A percentile compares a stretch with the other conserved stretches of the same genome.
phyloP scores from a whole-genome alignment of 1,140 invertebrate genomes.

The Hyles euphorbiae region DNA sequence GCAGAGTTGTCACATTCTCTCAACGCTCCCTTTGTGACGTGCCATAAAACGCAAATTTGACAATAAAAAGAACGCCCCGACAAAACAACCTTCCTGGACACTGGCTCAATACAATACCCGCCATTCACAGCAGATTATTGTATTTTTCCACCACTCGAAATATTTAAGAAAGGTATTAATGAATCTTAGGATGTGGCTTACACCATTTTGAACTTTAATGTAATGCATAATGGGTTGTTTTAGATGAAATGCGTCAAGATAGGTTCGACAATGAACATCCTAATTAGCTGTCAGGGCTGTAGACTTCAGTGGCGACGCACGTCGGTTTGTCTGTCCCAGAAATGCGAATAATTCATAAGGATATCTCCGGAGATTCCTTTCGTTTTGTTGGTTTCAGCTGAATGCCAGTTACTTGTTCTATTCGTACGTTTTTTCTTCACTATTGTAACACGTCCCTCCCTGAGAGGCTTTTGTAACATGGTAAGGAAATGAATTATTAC shows the following conservation, averaged over 20 bases:
- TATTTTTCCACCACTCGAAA: slow-evolving; percentile 69
- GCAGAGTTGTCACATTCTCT: slow-evolving; percentile 63
- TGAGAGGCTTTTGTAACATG: too few relatives aligned
- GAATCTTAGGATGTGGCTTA: slow-evolving; percentile 36
- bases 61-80: slow-evolving; percentile 71
- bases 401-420: slow-evolving; percentile 5
- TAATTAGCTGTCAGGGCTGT: slow-evolving; percentile 72
- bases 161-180: slow-evolving; percentile 71
- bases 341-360: slow-evolving; percentile 70
- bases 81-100: slow-evolving; percentile 74
- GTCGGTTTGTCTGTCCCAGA: slow-evolving; percentile 59
- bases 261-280: slow-evolving; percentile 66
- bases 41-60: slow-evolving; percentile 73
- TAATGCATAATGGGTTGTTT: slow-evolving; percentile 29
- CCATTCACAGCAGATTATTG: slow-evolving; percentile 69
- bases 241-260: slow-evolving; percentile 48
- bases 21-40: slow-evolving; percentile 59
- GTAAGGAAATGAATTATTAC: too few relatives aligned
- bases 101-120: slow-evolving; percentile 66
- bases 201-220: slow-evolving; percentile 43
- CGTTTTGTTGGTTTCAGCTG: slow-evolving; percentile 33
- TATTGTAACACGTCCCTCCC: not conserved
- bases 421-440: slow-evolving; percentile 25
- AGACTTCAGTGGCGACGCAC: slow-evolving; percentile 39
- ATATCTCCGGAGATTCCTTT: slow-evolving; percentile 68